Percentiles rank a stretch among this genome's conserved stretches.
These are phyloP conservation scores for Cantharis lateralis DNA, from an alignment of 2,888 invertebrate genomes.

Conservation along the genomic window DNA sequence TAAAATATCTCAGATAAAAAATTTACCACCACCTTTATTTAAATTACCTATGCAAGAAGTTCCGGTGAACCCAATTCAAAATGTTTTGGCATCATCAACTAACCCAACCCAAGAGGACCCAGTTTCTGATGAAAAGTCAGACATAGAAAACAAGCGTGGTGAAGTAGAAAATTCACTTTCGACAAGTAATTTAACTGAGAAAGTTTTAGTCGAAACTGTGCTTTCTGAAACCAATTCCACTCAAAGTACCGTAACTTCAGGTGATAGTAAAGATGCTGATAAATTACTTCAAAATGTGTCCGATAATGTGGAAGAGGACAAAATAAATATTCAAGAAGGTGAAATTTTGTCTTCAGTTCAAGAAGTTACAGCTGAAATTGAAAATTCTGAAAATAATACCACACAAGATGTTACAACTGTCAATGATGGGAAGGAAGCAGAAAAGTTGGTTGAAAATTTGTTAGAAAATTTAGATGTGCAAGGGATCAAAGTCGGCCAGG, in stretches of 20 bases:
- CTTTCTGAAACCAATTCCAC: neutral
- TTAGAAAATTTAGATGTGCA: neutral
- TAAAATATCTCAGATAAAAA: neutral
- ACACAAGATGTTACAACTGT: neutral
- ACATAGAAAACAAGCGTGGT: neutral
- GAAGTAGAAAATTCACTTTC: neutral
- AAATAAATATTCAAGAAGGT: neutral
- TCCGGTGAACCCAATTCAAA: neutral
- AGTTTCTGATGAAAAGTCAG: neutral
- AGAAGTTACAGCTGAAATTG: neutral
- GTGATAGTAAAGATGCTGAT: neutral
- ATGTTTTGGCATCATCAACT: neutral
- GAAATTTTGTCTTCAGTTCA: neutral
- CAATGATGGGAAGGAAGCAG: neutral
- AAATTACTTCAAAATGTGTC: neutral
- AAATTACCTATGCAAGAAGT: neutral
- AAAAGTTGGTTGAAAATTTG: neutral
- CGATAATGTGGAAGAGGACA: neutral
- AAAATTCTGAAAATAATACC: neutral
- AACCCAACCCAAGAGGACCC: neutral
- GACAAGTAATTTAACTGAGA: neutral
- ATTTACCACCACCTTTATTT: neutral
- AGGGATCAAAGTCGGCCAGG: neutral
- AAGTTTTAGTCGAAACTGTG: neutral
- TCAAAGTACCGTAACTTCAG: neutral